Evolutionary conservation across 2,888 invertebrate genomes (phyloP).

Genomic region (Tipula confusa): DNA sequence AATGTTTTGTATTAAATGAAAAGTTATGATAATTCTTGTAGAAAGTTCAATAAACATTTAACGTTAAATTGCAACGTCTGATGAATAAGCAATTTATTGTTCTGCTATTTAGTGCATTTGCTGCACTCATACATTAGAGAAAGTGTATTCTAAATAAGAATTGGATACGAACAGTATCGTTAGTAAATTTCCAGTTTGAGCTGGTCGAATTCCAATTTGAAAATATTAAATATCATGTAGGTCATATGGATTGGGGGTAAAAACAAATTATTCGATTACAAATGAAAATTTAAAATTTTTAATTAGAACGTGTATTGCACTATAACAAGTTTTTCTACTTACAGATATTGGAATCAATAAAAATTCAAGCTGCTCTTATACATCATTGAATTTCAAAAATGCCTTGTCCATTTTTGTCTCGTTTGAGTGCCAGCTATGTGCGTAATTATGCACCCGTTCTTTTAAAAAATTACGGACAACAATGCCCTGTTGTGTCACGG

Average conservation of each 20-base stretch:
- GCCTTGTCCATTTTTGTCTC: constrained; percentile 85
- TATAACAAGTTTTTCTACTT: background rate
- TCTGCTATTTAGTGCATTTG: background rate
- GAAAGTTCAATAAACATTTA: background rate
- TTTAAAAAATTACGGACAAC: constrained; percentile 73
- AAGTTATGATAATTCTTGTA: background rate
- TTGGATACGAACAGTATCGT: background rate
- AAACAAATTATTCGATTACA: background rate
- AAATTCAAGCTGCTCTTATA: background rate
- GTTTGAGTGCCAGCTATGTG: constrained; percentile 72
- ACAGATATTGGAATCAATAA: background rate
- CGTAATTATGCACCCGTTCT: constrained; percentile 74
- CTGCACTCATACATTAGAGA: background rate
- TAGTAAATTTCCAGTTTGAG: background rate
- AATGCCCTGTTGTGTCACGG: constrained; percentile 73
- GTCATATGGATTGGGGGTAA: background rate
- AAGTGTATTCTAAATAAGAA: background rate
- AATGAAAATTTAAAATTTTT: too few species aligned
- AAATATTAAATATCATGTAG: background rate
- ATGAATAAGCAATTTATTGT: background rate
- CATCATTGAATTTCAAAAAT: constrained; percentile 51
- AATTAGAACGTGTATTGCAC: background rate
- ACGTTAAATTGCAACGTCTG: background rate
- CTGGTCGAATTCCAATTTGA: background rate
- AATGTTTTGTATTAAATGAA: background rate